Conservation (phyloP, 2,113 vertebrate genomes). For the Brachypteracias leptosomus region DNA sequence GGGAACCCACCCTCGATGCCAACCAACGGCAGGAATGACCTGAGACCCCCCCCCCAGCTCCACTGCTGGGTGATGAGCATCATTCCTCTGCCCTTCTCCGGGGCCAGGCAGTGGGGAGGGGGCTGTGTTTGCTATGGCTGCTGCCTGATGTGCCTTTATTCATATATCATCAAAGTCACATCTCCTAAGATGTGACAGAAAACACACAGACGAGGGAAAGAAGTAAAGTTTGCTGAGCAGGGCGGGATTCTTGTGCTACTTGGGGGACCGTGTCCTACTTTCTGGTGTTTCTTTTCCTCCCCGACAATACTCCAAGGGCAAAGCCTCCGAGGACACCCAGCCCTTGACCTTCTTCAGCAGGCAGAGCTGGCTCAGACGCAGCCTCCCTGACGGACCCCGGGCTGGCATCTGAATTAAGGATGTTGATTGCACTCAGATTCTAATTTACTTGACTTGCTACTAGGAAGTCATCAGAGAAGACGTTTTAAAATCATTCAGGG, state of each 20-base stretch:
- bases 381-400: not conserved
- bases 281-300: not conserved
- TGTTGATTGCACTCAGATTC: conserved; percentile 52
- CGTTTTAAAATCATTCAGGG: conserved; percentile 55
- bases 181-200: conserved; percentile 5
- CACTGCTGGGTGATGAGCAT: not conserved
- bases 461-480: conserved; percentile 53
- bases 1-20: rapidly evolving
- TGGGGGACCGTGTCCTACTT: conserved; percentile 50
- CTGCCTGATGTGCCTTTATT: conserved; percentile 2
- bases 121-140: not conserved
- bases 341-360: conserved; percentile 43
- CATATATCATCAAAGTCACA: conserved; percentile 11
- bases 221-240: conserved; percentile 22
- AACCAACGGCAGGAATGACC: not conserved
- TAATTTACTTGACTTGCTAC: conserved; percentile 44
- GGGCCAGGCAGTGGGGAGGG: rapidly evolving
- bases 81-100: rapidly evolving
- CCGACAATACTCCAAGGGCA: conserved; percentile 32
- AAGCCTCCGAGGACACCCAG: not conserved
- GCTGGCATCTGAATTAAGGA: conserved; percentile 31
- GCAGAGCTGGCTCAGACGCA: not conserved
- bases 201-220: not conserved
- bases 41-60: too few species aligned
- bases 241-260: not conserved